Base-by-base conservation (phyloP, 1,140 invertebrate species). In the Drosophila murphyi region DNA sequence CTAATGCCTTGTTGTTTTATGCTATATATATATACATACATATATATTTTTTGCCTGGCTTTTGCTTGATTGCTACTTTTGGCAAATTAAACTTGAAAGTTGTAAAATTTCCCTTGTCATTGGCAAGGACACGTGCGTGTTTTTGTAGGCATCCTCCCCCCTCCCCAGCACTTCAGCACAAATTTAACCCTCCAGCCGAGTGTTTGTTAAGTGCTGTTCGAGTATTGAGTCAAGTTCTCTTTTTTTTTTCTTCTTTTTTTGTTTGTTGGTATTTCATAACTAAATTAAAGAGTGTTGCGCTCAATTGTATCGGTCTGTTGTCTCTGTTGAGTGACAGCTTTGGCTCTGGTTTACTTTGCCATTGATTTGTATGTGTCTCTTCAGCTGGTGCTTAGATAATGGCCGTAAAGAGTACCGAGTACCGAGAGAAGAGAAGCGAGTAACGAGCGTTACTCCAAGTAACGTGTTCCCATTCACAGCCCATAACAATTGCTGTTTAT, bases 21-120 rank as follows among this genome's bases (percentile, higher is more conserved):
- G 1, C 20, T 20, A 20, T 20, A 20, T 20, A 20, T 20, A 20
- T 20, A 20, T 20, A 20, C 20, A 20, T 20, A 20, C 20, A 55
- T 70, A 52, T 47, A 57, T 65, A 64, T 34, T 43, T 47, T 37
- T 52, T 60, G 31, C 34, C 80, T 65, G 72, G 29, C 65, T 69
- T 62, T 69, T 76, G 82, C 67, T 88, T 88, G 83, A 89, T 89
- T 89, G 86, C 85, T 90, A 89, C 85, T 89, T 78, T 80, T 89
- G 75, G 69, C 82, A 89, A 89, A 89, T 89, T 89, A 89, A 89
- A 89, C 85, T 89, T 90, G 86, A 89, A 89, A 89, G 80, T 90
- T 89, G 78, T 90, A 85, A 90, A 90, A 89, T 89, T 89, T 89
- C 85, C 85, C 86, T 89, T 89, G 86, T 89, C 85, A 89, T 90